These are phyloP conservation scores for Hemistola chrysoprasaria DNA, from an alignment of 2,888 invertebrate species.

Conservation along the genomic window DNA sequence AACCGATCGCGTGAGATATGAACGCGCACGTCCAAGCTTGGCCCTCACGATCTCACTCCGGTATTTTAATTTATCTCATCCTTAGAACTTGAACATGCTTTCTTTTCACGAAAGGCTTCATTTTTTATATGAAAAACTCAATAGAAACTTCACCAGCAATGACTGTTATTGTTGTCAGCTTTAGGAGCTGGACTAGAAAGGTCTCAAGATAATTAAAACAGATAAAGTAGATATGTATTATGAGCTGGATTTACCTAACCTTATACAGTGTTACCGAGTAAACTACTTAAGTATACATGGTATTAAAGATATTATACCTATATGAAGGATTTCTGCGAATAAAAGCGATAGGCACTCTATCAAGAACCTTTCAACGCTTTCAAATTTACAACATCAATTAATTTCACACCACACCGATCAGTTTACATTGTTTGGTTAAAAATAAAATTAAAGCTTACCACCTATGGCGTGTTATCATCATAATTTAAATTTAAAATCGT, in stretches of 20 bases:
- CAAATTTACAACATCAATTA: conserved; percentile 61
- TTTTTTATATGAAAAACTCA: too few species aligned
- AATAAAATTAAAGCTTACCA: conserved; percentile 61
- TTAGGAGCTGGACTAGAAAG: too few species aligned
- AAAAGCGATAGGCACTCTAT: conserved; percentile 9
- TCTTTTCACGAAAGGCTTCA: neutral
- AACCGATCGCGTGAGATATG: conserved; percentile 67
- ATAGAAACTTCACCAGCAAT: too few species aligned
- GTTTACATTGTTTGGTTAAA: conserved; percentile 60
- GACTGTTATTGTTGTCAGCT: too few species aligned
- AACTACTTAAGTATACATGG: too few species aligned
- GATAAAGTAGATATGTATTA: too few species aligned
- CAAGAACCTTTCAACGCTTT: conserved; percentile 15
- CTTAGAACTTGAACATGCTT: conserved; percentile 3
- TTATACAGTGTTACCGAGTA: too few species aligned
- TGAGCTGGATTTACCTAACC: too few species aligned
- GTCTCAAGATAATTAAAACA: too few species aligned
- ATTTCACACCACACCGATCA: conserved; percentile 51
- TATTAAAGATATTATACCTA: too few species aligned
- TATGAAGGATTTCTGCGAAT: conserved; percentile 5
- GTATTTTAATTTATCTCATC: conserved; percentile 47
- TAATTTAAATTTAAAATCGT: conserved; percentile 64
- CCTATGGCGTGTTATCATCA: conserved; percentile 66
- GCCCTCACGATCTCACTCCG: conserved; percentile 50
- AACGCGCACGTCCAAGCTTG: conserved; percentile 51